Evolutionary conservation across 1,140 invertebrate genomes (phyloP).

Genomic region (Drosophila albomicans): DNA sequence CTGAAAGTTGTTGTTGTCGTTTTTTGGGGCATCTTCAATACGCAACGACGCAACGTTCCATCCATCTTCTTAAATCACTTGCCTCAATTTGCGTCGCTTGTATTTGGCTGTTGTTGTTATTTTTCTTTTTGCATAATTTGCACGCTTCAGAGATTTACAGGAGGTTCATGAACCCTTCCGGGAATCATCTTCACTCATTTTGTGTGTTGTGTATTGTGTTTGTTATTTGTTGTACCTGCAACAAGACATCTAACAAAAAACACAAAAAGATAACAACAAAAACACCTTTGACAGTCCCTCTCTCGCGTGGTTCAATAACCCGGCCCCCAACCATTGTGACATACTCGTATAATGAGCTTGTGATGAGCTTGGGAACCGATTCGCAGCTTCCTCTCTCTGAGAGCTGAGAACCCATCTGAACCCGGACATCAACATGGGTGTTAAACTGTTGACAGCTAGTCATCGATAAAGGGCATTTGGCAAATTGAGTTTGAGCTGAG

Average conservation of each 20-base stretch:
- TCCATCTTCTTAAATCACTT: constrained; percentile 51
- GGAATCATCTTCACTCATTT: constrained; percentile 1
- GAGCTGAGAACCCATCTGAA: constrained; percentile 10
- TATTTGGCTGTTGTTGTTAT: constrained; percentile 24
- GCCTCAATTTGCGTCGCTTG: constrained; percentile 48
- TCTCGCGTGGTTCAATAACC: constrained; percentile 41
- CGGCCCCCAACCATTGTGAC: constrained; percentile 29
- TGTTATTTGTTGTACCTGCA: constrained; percentile 31
- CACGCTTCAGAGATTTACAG: constrained; percentile 68
- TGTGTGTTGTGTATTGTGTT: not conserved
- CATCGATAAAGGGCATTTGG: constrained; percentile 3
- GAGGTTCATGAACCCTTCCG: constrained; percentile 49
- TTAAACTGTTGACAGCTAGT: constrained; percentile 4
- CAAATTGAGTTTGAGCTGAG: too few species aligned
- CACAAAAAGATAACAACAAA: constrained; percentile 27
- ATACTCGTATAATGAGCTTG: constrained; percentile 44
- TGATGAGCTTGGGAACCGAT: constrained; percentile 32
- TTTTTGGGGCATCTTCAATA: constrained; percentile 16
- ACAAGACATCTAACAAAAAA: constrained; percentile 38
- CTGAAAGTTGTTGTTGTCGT: not conserved
- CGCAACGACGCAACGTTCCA: constrained; percentile 11
- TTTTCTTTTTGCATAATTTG: constrained; percentile 72
- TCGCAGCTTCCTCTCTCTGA: not conserved
- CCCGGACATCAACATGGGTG: not conserved
- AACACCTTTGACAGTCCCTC: constrained; percentile 44